Base-by-base conservation (phyloP, 2,797 vertebrate genomes). In the Sebastiscus albofasciatus region DNA sequence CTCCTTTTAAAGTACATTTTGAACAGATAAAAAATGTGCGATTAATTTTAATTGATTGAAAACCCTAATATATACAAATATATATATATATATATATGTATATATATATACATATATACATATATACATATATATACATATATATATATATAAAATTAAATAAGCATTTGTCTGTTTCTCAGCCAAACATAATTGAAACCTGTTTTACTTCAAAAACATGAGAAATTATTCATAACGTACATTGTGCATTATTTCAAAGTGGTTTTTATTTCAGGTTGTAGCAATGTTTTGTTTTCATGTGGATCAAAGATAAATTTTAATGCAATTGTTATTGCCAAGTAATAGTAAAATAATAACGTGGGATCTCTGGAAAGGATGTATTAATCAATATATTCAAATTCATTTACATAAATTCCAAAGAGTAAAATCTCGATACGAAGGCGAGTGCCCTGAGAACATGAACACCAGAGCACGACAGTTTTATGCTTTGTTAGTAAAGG, bases 401-500 rank as follows among this genome's bases (percentile, higher is more conserved):
- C 2, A 26, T 58, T 62, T 59, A 33, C 24, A 39, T 26, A 34
- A 39, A 65, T 65, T 42, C 31, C 8, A 59, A 60, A 69, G 26
- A 29, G n/a, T 27, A 69, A 58, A 16, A 59, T 55, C 29, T 56
- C 65, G 73, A 83, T 79, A n/a, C 14, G 54, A 81, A 75, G 54
- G 61, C 71, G 81, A 52, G 27, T 29, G 75, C 59, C 71, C 62
- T 12, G 65, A 91, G 72, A 86, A 75, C 74, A 80, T 64, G 82
- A 80, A 79, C 79, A 80, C 61, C 71, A 12, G 58, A 75, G 72
- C 61, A 72, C 58, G 89, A 85, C 72, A 69, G 78, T 85, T 93
- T 91, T 90, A 92, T 91, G 93, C 86, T 91, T 89, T 90, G 89
- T 94, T 90, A 91, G 92, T 84, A 95, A 94, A 95, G 95, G 94